Percentiles rank a stretch among this genome's conserved stretches.
phyloP scores from a whole-genome alignment of 1,140 invertebrate genomes.

The Drosophila ohnishii region DNA sequence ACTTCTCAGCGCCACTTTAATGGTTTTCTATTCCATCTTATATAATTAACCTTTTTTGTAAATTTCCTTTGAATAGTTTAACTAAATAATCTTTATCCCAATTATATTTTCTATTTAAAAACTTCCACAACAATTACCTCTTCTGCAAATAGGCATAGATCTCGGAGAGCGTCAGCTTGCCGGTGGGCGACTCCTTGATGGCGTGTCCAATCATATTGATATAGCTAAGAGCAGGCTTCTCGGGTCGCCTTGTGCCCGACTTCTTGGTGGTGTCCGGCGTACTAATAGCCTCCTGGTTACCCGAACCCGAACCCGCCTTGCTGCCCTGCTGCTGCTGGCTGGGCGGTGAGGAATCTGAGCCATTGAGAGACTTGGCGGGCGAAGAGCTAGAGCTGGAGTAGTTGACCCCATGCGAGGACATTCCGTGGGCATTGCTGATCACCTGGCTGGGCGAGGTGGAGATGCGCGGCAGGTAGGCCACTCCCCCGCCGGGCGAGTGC shows the following conservation, averaged over 20 bases:
- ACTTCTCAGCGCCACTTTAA: too few species aligned
- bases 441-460: slow-evolving; percentile 60
- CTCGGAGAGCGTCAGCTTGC: slow-evolving; percentile 93
- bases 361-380: slow-evolving; percentile 62
- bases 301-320: slow-evolving; percentile 16
- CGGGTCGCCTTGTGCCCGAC: slow-evolving; percentile 89
- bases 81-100: not conserved
- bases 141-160: slow-evolving; percentile 94
- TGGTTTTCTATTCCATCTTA: too few species aligned
- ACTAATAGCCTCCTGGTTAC: slow-evolving; percentile 39
- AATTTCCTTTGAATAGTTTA: not conserved
- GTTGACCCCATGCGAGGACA: slow-evolving; percentile 41
- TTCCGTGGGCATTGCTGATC: slow-evolving; percentile 56
- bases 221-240: slow-evolving; percentile 98
- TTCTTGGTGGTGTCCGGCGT: slow-evolving; percentile 78
- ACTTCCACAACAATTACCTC: slow-evolving; percentile 83
- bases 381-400: slow-evolving; percentile 70
- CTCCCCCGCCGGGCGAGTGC: slow-evolving; percentile 37
- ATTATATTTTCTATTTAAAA: too few species aligned
- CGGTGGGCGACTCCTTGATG: slow-evolving; percentile 95
- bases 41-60: too few species aligned
- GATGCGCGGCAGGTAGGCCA: slow-evolving; percentile 43
- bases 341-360: slow-evolving; percentile 40
- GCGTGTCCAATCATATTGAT: slow-evolving; percentile 99
- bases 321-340: slow-evolving; percentile 11